Evolutionary conservation across 2,113 vertebrate genomes (phyloP).

Genomic region (Nannospalax galili): DNA sequence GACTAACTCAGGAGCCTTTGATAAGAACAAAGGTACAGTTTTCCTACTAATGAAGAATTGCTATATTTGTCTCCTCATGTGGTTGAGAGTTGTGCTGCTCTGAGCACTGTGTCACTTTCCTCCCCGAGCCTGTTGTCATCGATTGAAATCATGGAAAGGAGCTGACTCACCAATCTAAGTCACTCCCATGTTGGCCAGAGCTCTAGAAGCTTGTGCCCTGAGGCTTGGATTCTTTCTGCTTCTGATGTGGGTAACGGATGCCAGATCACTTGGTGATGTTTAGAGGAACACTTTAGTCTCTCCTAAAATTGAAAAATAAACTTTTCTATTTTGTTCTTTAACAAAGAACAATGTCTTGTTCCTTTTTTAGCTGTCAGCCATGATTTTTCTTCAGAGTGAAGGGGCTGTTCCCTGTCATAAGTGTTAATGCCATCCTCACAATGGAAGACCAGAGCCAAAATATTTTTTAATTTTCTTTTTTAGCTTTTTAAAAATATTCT

Average conservation of each 20-base stretch:
- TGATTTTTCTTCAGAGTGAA: background rate
- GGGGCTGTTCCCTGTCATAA: background rate
- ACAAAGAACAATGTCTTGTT: constrained; percentile 11
- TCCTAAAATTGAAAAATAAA: background rate
- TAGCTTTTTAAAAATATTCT: background rate
- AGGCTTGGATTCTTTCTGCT: background rate
- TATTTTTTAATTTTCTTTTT: background rate
- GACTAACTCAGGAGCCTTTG: background rate
- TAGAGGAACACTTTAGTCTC: background rate
- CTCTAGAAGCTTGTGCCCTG: background rate
- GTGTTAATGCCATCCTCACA: background rate
- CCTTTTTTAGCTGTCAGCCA: background rate
- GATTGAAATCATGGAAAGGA: constrained; percentile 8
- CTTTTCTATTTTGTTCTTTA: constrained; percentile 8
- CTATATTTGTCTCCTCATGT: background rate
- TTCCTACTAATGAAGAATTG: constrained; percentile 14
- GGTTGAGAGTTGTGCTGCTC: background rate
- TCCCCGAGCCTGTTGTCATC: background rate
- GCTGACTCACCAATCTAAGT: constrained; percentile 55
- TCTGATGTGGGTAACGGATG: constrained; percentile 1
- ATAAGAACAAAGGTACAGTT: background rate
- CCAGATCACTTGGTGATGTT: background rate
- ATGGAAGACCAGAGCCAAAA: background rate
- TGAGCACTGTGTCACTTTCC: background rate
- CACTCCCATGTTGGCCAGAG: background rate